A percentile compares a stretch with the other conserved stretches of the same genome.
Evolutionary conservation across 2,888 invertebrate species (phyloP).

Genomic region (Calliopum simillimum): DNA sequence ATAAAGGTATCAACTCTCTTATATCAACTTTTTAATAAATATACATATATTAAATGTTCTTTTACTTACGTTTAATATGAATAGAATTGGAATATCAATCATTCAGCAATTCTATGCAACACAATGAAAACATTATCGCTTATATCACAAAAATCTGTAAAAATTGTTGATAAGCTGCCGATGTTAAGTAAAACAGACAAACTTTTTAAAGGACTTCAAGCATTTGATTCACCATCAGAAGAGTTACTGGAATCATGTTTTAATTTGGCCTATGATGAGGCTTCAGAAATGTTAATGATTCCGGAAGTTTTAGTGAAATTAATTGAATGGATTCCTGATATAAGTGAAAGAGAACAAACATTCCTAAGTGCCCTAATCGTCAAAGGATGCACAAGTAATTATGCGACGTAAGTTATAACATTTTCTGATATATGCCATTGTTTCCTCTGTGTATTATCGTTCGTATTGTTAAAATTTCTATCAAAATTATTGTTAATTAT

Average conservation of each 20-base stretch:
- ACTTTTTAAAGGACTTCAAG: slow-evolving; percentile 61
- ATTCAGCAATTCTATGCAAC: slow-evolving; percentile 57
- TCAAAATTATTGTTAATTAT: no score
- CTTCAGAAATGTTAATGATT: slow-evolving; percentile 58
- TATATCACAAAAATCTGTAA: slow-evolving; percentile 56
- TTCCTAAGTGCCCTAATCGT: slow-evolving; percentile 65
- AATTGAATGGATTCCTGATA: slow-evolving; percentile 69
- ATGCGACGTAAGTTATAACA: slow-evolving; percentile 61
- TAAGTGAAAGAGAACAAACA: slow-evolving; percentile 65
- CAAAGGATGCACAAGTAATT: slow-evolving; percentile 68
- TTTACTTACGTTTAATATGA: background rate
- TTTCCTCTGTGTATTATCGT: no score
- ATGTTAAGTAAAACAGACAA: slow-evolving; percentile 57
- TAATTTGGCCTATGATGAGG: slow-evolving; percentile 67
- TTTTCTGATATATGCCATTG: background rate
- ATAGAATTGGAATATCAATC: slow-evolving; percentile 62
- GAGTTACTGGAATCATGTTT: slow-evolving; percentile 68
- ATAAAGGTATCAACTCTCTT: slow-evolving; percentile 54
- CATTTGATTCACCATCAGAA: slow-evolving; percentile 67
- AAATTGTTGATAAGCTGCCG: slow-evolving; percentile 54
- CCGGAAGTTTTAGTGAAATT: slow-evolving; percentile 69
- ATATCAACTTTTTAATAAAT: background rate
- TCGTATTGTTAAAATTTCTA: no score
- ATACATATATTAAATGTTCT: no score
- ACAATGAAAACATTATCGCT: slow-evolving; percentile 58